Evolutionary conservation across 1,140 invertebrate genomes (phyloP), one percentile per base, ranked within the genome.

Genomic region (Lucilia cuprina): DNA sequence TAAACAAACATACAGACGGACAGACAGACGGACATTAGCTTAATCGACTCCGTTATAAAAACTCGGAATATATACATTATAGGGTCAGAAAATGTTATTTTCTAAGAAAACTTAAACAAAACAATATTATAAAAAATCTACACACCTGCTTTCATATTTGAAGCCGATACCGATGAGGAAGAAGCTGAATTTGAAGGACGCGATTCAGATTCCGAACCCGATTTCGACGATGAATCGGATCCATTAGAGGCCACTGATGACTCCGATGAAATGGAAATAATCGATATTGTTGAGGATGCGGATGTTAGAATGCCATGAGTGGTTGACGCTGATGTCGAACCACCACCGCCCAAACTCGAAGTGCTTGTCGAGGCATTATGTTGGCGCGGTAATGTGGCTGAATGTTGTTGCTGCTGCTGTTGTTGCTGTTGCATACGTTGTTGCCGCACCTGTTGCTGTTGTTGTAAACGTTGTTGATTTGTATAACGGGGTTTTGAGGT

Each of bases 211-310:
- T 80, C 77, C 21, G 77, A 80, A 50, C 77, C 77, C 19, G 82
- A 82, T 41, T 82, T 82, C 1, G 50, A 82, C 14, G 80, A 82
- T 14, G 50, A 60, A 82, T 65, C 82, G 19, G 82, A 82, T 82
- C n/a, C 65, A 70, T 49, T 80, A 50, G 77, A 49, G 85, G 83
- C 89, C 74, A 90, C 87, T 83, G 89, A 90, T 77, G 89, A 90
- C 80, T 90, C 89, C 70, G 89, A 90, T 30, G 89, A 90, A 90
- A 90, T 90, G 82, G 89, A 90, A 87, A 90, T 90, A 85, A 90
- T 90, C 82, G 88, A 89, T 86, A 87, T 87, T 21, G 87, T 86
- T 21, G 89, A 90, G 17, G 88, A 86, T 4, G 89, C 88, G 47
- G 87, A 90, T 13, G 87, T 88, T 50, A 90, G 78, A 34, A 82